Evolutionary conservation across 35 echinoderm and acorn worm species (phyloP).

Genomic region (Hemicentrotus pulcherrimus): DNA sequence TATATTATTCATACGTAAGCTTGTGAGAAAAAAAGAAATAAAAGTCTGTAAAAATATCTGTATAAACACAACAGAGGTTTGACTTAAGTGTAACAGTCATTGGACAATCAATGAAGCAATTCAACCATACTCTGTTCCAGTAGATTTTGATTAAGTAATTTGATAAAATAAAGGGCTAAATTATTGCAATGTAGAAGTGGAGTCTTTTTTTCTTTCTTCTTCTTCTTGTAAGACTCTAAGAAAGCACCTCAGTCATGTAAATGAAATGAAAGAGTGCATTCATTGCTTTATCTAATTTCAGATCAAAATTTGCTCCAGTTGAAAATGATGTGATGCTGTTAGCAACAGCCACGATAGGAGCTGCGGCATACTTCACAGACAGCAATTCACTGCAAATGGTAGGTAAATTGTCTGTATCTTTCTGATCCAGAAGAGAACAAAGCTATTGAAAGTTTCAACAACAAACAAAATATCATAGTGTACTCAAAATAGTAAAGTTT

Average conservation of each 20-base stretch:
- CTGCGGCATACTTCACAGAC: neutral
- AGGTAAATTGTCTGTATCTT: neutral
- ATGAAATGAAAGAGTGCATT: neutral
- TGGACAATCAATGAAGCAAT: too few relatives aligned
- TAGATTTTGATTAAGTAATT: too few relatives aligned
- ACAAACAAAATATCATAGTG: too few relatives aligned
- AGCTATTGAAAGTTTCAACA: neutral
- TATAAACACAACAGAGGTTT: too few relatives aligned
- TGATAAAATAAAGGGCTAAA: too few relatives aligned
- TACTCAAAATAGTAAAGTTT: too few relatives aligned
- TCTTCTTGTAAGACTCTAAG: neutral
- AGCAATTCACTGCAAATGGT: neutral
- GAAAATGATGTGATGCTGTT: conserved; percentile 36
- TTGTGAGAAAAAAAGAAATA: neutral
- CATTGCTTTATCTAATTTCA: neutral
- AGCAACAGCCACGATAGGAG: conserved; percentile 16
- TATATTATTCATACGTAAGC: too few relatives aligned
- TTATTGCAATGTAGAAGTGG: neutral
- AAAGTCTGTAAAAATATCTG: neutral
- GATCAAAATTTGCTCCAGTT: conserved; percentile 38
- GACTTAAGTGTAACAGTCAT: too few relatives aligned
- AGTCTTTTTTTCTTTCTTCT: too few relatives aligned
- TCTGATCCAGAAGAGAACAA: neutral
- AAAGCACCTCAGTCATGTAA: neutral
- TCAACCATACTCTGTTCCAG: too few relatives aligned